Conservation (phyloP, 2,888 invertebrate species). For the Amphipoea oculea region DNA sequence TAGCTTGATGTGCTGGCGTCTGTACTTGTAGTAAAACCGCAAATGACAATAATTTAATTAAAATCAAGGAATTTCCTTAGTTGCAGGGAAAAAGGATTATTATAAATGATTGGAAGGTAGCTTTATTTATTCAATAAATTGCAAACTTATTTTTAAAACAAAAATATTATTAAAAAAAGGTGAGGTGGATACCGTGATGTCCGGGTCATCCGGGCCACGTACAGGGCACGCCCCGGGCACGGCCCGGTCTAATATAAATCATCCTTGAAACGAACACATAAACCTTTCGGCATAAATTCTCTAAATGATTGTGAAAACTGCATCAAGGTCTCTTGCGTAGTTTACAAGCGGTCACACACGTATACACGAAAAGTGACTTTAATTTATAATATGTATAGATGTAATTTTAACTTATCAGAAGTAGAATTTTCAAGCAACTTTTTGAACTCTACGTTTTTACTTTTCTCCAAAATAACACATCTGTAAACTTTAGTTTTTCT, state of each 20-base stretch:
- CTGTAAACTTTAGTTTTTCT: slow-evolving; percentile 11
- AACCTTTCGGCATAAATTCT: too few relatives aligned
- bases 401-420: not conserved
- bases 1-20: too few relatives aligned
- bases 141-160: not conserved
- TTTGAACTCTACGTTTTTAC: not conserved
- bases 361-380: not conserved
- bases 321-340: too few relatives aligned
- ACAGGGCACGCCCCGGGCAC: too few relatives aligned
- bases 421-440: not conserved
- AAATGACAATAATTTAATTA: not conserved
- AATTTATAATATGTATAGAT: not conserved
- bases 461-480: slow-evolving; percentile 30
- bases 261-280: too few relatives aligned
- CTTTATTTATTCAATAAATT: not conserved
- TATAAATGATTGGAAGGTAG: not conserved
- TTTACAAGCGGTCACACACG: too few relatives aligned
- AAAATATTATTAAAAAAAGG: not conserved
- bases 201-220: too few relatives aligned
- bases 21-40: slow-evolving; percentile 23
- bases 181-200: too few relatives aligned
- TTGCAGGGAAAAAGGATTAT: not conserved
- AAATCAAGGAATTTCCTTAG: slow-evolving; percentile 10
- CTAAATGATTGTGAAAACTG: too few relatives aligned
- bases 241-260: too few relatives aligned